These are phyloP conservation scores for Aphidoletes aphidimyza DNA, from an alignment of 2,888 invertebrate genomes.

Conservation along the genomic window DNA sequence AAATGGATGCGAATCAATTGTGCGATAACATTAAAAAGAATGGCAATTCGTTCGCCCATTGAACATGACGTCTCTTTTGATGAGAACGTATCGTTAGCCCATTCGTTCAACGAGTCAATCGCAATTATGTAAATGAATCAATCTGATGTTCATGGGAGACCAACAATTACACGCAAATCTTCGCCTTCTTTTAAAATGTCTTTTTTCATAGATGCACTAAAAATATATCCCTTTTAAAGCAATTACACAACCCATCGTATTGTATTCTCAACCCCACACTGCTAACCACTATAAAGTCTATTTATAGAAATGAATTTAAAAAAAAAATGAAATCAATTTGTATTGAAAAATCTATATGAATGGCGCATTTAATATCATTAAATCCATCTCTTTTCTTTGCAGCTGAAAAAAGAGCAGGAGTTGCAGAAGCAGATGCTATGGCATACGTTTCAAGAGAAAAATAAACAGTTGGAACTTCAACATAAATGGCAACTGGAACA, in stretches of 20 bases:
- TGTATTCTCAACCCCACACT: no score
- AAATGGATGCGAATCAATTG: no score
- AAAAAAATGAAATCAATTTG: neutral
- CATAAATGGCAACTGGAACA: constrained; percentile 91
- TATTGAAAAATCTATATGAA: neutral
- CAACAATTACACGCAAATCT: neutral
- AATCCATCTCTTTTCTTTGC: constrained; percentile 65
- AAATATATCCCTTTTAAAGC: neutral
- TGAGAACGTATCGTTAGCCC: neutral
- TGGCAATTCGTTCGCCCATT: neutral
- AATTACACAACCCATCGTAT: constrained; percentile 1
- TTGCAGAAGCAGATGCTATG: constrained; percentile 90
- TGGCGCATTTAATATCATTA: neutral
- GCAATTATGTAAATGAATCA: constrained; percentile 36
- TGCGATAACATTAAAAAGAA: no score
- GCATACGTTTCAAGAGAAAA: constrained; percentile 91
- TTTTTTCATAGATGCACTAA: constrained; percentile 7
- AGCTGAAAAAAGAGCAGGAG: constrained; percentile 94
- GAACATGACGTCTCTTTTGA: neutral
- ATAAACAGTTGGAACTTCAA: constrained; percentile 88
- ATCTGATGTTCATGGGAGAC: neutral
- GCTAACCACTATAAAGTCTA: neutral
- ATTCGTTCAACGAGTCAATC: neutral
- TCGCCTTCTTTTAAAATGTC: neutral
- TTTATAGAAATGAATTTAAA: neutral